Base-by-base conservation (phyloP, 2,888 invertebrate genomes). In the Pyrrhosoma nymphula region DNA sequence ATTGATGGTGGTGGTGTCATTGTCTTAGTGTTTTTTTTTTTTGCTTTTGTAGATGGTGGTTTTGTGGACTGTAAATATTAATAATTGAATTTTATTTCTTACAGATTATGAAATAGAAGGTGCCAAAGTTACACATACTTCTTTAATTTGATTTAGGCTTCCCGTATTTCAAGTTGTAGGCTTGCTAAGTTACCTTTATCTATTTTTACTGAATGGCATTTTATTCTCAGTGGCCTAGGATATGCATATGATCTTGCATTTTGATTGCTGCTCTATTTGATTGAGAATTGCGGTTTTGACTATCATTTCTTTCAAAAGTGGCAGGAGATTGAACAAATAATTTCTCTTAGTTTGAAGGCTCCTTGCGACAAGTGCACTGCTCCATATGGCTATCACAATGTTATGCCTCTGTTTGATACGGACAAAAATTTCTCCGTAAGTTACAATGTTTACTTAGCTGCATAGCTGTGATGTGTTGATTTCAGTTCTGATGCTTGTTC, bases 341-440 rank as follows among this genome's bases (percentile, higher is more conserved):
- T 96, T 90, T 90, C 95, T 95, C 96, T 95, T 96, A 98, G 98
- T 97, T 97, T 98, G 97, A 97, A 97, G 96, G 98, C 98, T 96
- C 98, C 98, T 96, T 98, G 98, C 96, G 96, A 97, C 95, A 98
- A 98, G 96, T 99, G 99, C 97, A 99, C 98, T 96, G 98, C 99
- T 96, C 99, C 99, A 55, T 99, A 99, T 97, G 99, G 99, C 96
- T 99, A 98, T 97, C 98, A 98, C 97, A 99, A 99, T 97, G 98
- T 99, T 97, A 99, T 99, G 98, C 98, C 98, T 96, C 98, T 99
- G 96, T 99, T 98, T 96, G 98, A 98, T 96, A 98, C 99, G 97
- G 98, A 99, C 26, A 97, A 97, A 96, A 97, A 97, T 97, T 99
- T 99, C 97, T 98, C 99, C 97, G 99, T 99, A 98, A 98, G 99